Evolutionary conservation across 2,888 invertebrate species (phyloP), one percentile per base, ranked within the genome.

Genomic region (Melikaiella ostensackeni): DNA sequence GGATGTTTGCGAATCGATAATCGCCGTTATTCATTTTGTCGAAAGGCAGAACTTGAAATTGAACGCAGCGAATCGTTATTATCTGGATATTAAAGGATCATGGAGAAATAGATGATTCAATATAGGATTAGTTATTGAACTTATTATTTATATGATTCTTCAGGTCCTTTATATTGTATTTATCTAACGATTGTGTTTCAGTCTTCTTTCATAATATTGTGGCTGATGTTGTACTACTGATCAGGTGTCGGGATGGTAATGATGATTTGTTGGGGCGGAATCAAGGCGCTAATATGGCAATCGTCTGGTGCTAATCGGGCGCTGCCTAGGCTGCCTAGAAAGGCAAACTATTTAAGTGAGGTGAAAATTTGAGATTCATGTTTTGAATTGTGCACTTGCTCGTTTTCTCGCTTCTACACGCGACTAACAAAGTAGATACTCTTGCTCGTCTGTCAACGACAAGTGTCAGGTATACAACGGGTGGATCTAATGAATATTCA

Each of bases 401-500:
- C 24, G 57, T 59, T 59, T 27, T 59, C 27, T 27, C 57, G 24
- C 4, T 13, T 24, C 24, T 24, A 70, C 50, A 70, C 21, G 50
- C 50, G 70, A 77, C 77, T 57, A 75, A 78, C 73, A 78, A 70
- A 70, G 73, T 57, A 50, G 63, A 73, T 73, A 75, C 33, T 21
- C 75, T 50, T 78, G 62, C 62, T 66, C 42, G 59, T 61, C 61
- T 75, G 75, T 55, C 64, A 73, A 63, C 66, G 73, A 78, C 64
- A 33, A 77, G 63, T 77, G 63, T 62, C 77, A 70, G 30, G 27
- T 50, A 50, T 70, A 50, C 50, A 70, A 19, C 70, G 50, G 59
- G 7, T 33, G 50, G 27, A 46, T 55, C 70, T 75, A 81, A 86
- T 86, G 86, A 86, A 86, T 86, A 86, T 86, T 86, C 86, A 86